Conservation (phyloP, 2,113 vertebrate species). For the Pseudopipra pipra region DNA sequence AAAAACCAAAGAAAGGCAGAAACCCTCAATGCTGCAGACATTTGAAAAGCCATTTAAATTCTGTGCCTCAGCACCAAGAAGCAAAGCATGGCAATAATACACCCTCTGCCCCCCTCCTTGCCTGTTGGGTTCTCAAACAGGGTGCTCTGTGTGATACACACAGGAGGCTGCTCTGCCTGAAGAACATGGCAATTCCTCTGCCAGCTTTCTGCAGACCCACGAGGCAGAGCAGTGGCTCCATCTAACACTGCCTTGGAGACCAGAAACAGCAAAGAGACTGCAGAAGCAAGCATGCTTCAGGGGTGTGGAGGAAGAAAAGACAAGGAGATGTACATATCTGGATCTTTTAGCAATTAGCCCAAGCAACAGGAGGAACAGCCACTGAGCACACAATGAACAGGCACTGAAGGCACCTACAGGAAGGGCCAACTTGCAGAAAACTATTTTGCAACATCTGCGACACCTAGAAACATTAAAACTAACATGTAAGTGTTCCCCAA, state of each 20-base stretch:
- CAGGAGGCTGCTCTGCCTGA: neutral
- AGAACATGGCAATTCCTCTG: neutral
- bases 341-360: neutral
- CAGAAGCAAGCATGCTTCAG: rapidly evolving
- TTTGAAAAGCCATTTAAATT: neutral
- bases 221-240: neutral
- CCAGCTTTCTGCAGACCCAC: neutral
- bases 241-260: neutral
- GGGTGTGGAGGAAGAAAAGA: neutral
- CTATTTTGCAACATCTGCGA: neutral
- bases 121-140: neutral
- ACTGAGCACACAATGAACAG: neutral
- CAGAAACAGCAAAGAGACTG: neutral
- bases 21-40: neutral
- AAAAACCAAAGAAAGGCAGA: neutral
- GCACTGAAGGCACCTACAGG: neutral
- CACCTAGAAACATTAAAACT: neutral
- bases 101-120: neutral
- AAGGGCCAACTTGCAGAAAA: neutral
- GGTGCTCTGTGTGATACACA: rapidly evolving
- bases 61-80: neutral
- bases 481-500: neutral
- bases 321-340: rapidly evolving
- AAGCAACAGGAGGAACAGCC: neutral
- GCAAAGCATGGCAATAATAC: neutral